Percentiles rank a stretch among this genome's conserved stretches.
Conservation (phyloP, 2,888 invertebrate species). For the Carterocephalus palaemon region DNA sequence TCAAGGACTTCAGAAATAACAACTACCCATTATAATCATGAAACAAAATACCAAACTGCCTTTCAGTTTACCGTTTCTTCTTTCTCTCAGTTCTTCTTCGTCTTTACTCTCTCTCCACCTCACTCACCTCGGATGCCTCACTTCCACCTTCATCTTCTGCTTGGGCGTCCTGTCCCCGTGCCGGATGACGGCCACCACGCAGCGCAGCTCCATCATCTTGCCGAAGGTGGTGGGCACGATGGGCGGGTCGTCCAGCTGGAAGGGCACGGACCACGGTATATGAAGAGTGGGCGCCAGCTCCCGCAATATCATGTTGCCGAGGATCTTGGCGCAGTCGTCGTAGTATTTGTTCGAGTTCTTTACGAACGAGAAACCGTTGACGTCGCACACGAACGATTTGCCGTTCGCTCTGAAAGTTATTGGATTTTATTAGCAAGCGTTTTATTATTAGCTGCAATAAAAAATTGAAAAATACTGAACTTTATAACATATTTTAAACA, state of each 20-base stretch:
- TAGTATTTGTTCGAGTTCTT: slow-evolving; percentile 99
- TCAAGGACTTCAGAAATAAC: too few relatives aligned
- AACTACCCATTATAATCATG: too few relatives aligned
- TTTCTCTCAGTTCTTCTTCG: too few relatives aligned
- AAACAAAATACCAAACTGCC: too few relatives aligned
- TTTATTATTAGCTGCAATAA: too few relatives aligned
- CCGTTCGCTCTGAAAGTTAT: slow-evolving; percentile 90
- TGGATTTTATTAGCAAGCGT: too few relatives aligned
- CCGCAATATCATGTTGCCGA: slow-evolving; percentile 97
- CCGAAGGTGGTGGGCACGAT: slow-evolving; percentile 99
- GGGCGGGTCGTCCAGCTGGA: slow-evolving; percentile 98
- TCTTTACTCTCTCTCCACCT: too few relatives aligned
- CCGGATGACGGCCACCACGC: slow-evolving; percentile 97
- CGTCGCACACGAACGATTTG: slow-evolving; percentile 99
- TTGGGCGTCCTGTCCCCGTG: slow-evolving; percentile 99
- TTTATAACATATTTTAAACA: too few relatives aligned
- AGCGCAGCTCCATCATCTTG: slow-evolving; percentile 95
- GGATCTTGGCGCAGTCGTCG: slow-evolving; percentile 99
- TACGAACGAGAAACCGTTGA: slow-evolving; percentile 99
- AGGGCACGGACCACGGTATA: slow-evolving; percentile 98
- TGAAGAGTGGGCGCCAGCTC: slow-evolving; percentile 96
- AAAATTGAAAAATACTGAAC: too few relatives aligned
- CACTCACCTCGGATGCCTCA: slow-evolving; percentile 92
- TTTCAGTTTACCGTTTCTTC: too few relatives aligned
- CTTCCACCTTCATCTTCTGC: slow-evolving; percentile 99